Conservation (phyloP, 30 jellyfish, hydroid and myxozoan genomes). For the Hydractinia symbiolongicarpus region DNA sequence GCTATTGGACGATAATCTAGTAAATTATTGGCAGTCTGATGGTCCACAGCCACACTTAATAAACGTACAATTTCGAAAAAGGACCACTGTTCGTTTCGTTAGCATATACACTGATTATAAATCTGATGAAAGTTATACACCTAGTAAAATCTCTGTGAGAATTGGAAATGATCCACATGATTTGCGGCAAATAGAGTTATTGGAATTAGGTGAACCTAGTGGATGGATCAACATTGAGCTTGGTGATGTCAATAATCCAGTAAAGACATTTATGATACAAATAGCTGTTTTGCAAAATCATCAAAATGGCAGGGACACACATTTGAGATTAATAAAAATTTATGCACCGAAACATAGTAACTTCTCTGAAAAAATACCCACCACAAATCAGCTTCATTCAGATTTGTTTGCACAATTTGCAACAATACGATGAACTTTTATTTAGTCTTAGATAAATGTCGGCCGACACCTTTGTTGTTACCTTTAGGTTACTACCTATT, state of each 20-base stretch:
- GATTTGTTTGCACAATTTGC: background rate
- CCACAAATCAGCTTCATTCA: constrained; percentile 24
- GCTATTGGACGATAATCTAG: constrained; percentile 62
- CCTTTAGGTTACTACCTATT: no score
- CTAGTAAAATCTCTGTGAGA: constrained; percentile 81
- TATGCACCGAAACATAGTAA: constrained; percentile 72
- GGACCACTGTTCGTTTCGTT: constrained; percentile 70
- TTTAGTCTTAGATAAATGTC: no score
- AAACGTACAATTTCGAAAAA: constrained; percentile 69
- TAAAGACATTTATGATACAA: constrained; percentile 91
- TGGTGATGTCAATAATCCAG: constrained; percentile 42
- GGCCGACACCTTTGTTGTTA: no score
- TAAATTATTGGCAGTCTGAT: constrained; percentile 97
- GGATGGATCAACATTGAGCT: constrained; percentile 95
- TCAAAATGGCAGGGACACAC: constrained; percentile 98
- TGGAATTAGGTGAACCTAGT: constrained; percentile 86
- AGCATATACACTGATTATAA: constrained; percentile 88
- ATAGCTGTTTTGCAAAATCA: constrained; percentile 90
- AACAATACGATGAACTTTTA: background rate
- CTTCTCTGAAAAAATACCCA: constrained; percentile 18
- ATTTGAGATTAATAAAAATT: constrained; percentile 69
- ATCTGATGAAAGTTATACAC: constrained; percentile 98
- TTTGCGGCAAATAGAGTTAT: constrained; percentile 68
- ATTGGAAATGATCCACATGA: constrained; percentile 97
- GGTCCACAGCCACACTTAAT: constrained; percentile 99